phyloP scores from a whole-genome alignment of 2,797 vertebrate genomes.

The Tokudaia tokunoshimensis region DNA sequence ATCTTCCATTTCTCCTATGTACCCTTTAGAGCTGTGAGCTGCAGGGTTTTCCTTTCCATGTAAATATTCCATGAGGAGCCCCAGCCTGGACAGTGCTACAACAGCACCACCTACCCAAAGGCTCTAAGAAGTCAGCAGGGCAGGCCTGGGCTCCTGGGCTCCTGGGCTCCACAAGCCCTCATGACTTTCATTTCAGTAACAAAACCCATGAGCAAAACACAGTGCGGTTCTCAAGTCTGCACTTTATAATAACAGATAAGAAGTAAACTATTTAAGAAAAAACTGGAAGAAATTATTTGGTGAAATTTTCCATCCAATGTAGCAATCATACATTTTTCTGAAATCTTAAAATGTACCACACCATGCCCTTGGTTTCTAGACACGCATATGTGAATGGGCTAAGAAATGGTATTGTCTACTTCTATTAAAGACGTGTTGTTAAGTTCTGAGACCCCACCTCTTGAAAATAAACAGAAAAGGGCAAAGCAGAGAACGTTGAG shows the following conservation, averaged over 20 bases:
- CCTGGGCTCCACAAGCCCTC: slow-evolving; percentile 32
- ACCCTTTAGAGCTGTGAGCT: slow-evolving; percentile 71
- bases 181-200: slow-evolving; percentile 24
- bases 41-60: slow-evolving; percentile 57
- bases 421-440: slow-evolving; percentile 1
- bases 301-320: neutral
- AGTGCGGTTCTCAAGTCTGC: neutral
- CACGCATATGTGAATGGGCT: neutral
- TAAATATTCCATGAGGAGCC: slow-evolving; percentile 4
- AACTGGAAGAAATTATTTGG: slow-evolving; percentile 14
- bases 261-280: neutral
- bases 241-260: neutral
- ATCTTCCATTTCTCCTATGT: slow-evolving; percentile 72
- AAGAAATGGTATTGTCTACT: neutral
- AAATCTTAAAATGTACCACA: slow-evolving; percentile 49
- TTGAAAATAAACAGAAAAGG: slow-evolving; percentile 9
- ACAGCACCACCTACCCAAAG: slow-evolving; percentile 72
- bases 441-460: neutral
- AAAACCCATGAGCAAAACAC: slow-evolving; percentile 2
- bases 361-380: slow-evolving; percentile 45
- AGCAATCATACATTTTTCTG: slow-evolving; percentile 36
- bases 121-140: neutral
- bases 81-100: neutral
- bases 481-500: neutral
- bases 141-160: neutral